phyloP scores from a whole-genome alignment of 92 coral and sea anemone species.

The Bergia puertoricense region DNA sequence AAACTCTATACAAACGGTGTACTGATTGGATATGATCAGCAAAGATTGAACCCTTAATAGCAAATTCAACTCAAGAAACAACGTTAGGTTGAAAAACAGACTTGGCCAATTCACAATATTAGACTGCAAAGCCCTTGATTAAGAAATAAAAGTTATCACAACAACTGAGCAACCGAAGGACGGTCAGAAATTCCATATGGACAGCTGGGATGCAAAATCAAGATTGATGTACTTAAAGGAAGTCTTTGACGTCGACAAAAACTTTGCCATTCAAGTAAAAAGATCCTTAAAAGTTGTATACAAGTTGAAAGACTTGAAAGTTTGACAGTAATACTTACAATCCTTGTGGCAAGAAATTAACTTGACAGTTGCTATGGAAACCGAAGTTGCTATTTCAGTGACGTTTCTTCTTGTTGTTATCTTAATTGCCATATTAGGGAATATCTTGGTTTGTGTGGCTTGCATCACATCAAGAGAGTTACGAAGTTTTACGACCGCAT shows the following conservation, averaged over 20 bases:
- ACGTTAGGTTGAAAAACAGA: neutral
- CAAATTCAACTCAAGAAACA: neutral
- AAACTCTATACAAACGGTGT: too few relatives aligned
- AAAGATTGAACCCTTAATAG: too few relatives aligned
- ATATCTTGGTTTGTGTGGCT: slow-evolving; percentile 72
- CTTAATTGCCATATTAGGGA: slow-evolving; percentile 65
- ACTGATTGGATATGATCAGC: too few relatives aligned
- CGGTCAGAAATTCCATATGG: neutral
- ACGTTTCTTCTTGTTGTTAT: slow-evolving; percentile 60
- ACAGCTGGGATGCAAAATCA: neutral
- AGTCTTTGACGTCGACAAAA: neutral
- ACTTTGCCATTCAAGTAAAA: neutral
- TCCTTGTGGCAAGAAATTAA: neutral
- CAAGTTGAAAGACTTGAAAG: neutral
- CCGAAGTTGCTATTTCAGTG: slow-evolving; percentile 8
- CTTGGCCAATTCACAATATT: neutral
- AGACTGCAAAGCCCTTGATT: neutral
- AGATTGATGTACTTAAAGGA: neutral
- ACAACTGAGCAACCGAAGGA: neutral
- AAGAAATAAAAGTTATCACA: too few relatives aligned
- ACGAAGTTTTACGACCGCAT: slow-evolving; percentile 70
- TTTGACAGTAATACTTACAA: neutral
- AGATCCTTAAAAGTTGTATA: neutral
- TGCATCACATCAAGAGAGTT: slow-evolving; percentile 72
- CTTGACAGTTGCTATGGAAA: neutral